Percentiles rank a stretch among this genome's conserved stretches.
Evolutionary conservation across 2,888 invertebrate genomes (phyloP).

Genomic region (Hartigia nigra): DNA sequence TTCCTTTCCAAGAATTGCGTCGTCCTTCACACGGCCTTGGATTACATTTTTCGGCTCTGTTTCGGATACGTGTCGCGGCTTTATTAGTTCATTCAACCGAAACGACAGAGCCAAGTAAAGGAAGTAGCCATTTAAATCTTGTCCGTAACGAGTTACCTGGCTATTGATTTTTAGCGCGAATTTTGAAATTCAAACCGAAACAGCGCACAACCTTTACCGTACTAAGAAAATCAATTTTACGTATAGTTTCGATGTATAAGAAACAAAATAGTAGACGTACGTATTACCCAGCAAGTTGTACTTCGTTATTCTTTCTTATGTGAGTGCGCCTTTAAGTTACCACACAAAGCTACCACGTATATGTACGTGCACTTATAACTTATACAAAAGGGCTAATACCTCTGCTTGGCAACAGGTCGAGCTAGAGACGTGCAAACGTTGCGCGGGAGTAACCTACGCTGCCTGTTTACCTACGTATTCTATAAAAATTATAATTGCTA

Average conservation of each 20-base stretch:
- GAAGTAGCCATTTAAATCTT: not conserved
- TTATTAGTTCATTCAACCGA: not conserved
- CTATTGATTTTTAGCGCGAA: not conserved
- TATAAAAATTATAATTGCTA: not conserved
- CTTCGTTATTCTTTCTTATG: not conserved
- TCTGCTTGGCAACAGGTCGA: not conserved
- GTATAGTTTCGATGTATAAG: not conserved
- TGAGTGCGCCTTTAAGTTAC: not conserved
- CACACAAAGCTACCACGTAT: not conserved
- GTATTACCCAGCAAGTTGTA: too few species aligned
- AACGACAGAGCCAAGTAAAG: not conserved
- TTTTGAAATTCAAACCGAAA: not conserved
- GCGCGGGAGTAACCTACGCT: too few species aligned
- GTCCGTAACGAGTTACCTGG: not conserved
- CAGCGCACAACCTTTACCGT: too few species aligned
- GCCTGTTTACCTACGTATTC: not conserved
- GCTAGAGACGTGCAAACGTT: too few species aligned
- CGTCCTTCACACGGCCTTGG: not conserved
- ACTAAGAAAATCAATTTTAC: not conserved
- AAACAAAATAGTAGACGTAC: not conserved
- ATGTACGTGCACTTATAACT: not conserved
- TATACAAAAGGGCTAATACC: not conserved
- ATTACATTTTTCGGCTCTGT: not conserved
- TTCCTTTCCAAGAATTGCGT: not conserved
- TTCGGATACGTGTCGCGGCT: not conserved